Base-by-base conservation (phyloP, 2,888 invertebrate genomes). In the Muscina levida region DNA sequence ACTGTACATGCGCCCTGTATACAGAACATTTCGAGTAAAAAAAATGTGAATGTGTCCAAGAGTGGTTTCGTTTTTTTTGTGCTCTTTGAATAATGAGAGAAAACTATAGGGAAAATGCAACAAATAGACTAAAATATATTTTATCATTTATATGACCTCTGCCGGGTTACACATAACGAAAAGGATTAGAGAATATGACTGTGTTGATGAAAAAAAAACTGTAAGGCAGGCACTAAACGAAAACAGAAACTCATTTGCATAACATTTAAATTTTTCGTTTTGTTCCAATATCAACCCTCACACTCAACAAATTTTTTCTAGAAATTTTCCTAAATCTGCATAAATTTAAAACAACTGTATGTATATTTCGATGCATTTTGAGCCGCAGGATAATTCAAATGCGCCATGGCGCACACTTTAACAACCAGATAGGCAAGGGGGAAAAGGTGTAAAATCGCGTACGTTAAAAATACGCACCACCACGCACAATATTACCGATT, bases 131-230 rank as follows among this genome's bases (percentile, higher is more conserved):
- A 31, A 5, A 48, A 39, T 70, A n/a, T 51, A 57, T 68, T 76
- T 77, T 81, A 77, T 77, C 77, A 53, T 81, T 73, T 70, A 31
- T 46, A 72, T 81, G 81, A 81, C 81, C 77, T 77, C 74, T 81
- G 67, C 51, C 6, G 15, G 48, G 26, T 6, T 37, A 37, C 39
- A 51, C 1, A 53, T 17, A 17, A 37, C 19, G 1, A 1, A 80
- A 80, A 77, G 67, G 74, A 56, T 77, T 77, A 62, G 74, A 62
- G 31, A 62, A 46, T 62, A n/a, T n/a, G n/a, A n/a, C n/a, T n/a
- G n/a, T n/a, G 71, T 73, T 39, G 2, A 19, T 10, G 44, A 44
- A 44, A 31, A 31, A 31, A 31, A 31, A 31, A 31, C 31, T 31
- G 3, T 44, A 11, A 2, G 6, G 6, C 44, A 44, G 44, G 8